Percentiles rank a stretch among this genome's conserved stretches.
phyloP scores from a whole-genome alignment of 2,113 vertebrate genomes.

The Phodopus roborovskii region DNA sequence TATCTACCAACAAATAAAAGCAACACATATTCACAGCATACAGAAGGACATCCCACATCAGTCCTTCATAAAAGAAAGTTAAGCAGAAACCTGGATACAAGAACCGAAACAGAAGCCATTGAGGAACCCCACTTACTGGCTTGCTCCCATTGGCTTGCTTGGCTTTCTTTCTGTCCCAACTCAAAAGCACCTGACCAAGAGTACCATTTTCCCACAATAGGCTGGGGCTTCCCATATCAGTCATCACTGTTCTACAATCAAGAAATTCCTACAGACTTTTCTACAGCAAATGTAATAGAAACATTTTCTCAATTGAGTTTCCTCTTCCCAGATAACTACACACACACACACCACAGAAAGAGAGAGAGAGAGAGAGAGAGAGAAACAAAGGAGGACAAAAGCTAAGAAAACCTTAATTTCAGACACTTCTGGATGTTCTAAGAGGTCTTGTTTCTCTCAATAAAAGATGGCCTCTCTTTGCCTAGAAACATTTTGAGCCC shows the following conservation, averaged over 20 bases:
- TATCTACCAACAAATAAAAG: no score
- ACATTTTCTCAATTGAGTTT: background rate
- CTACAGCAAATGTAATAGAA: background rate
- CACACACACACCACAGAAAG: background rate
- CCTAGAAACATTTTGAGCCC: background rate
- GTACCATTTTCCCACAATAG: background rate
- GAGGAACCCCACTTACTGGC: no score
- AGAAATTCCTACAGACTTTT: background rate
- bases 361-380: no score
- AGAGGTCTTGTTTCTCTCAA: background rate
- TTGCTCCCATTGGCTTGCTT: background rate
- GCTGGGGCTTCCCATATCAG: background rate
- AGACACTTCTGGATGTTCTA: background rate
- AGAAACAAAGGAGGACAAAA: background rate
- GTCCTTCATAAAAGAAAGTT: background rate
- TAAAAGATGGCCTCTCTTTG: background rate
- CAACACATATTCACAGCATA: no score
- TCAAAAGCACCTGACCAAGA: background rate
- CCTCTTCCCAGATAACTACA: background rate
- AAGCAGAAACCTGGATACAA: background rate
- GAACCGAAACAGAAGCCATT: background rate
- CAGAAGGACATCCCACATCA: no score
- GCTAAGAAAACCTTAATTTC: background rate
- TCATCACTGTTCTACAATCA: background rate
- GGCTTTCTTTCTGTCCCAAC: background rate